Conservation (phyloP, 2,888 invertebrate species). For the Rhagium mordax region DNA sequence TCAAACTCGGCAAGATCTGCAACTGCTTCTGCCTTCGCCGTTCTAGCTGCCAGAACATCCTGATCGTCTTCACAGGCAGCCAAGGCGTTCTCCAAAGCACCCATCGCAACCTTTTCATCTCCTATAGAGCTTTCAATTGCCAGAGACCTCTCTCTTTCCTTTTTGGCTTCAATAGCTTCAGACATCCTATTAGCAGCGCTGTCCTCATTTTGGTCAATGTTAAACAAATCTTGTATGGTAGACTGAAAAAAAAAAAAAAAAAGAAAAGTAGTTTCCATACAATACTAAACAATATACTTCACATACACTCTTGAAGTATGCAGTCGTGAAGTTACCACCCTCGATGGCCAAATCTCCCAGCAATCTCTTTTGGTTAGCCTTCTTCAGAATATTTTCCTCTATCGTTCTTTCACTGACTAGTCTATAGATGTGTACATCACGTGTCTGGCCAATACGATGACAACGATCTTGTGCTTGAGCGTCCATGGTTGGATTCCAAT, state of each 20-base stretch:
- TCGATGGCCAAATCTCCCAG: constrained; percentile 98
- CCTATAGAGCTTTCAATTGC: constrained; percentile 51
- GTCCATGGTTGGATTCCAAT: constrained; percentile 99
- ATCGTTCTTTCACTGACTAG: constrained; percentile 97
- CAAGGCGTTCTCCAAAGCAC: constrained; percentile 85
- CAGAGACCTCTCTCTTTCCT: constrained; percentile 63
- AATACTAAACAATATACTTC: background rate
- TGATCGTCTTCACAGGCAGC: constrained; percentile 96
- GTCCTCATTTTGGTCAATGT: constrained; percentile 79
- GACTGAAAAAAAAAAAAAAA: constrained; percentile 71
- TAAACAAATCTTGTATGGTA: constrained; percentile 95
- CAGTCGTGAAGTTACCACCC: constrained; percentile 98
- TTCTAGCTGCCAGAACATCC: constrained; percentile 92
- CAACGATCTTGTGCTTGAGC: constrained; percentile 97
- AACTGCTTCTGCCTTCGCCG: constrained; percentile 91
- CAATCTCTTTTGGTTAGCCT: constrained; percentile 97
- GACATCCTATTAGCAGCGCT: constrained; percentile 75
- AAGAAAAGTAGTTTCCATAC: background rate
- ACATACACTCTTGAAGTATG: constrained; percentile 90
- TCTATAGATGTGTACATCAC: constrained; percentile 98
- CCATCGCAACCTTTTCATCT: constrained; percentile 76
- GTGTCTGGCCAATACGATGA: constrained; percentile 98
- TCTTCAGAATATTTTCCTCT: constrained; percentile 99
- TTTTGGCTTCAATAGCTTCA: constrained; percentile 73
- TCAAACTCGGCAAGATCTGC: constrained; percentile 96